Conservation (phyloP, 2,113 vertebrate species). For the Dipodomys ordii region DNA sequence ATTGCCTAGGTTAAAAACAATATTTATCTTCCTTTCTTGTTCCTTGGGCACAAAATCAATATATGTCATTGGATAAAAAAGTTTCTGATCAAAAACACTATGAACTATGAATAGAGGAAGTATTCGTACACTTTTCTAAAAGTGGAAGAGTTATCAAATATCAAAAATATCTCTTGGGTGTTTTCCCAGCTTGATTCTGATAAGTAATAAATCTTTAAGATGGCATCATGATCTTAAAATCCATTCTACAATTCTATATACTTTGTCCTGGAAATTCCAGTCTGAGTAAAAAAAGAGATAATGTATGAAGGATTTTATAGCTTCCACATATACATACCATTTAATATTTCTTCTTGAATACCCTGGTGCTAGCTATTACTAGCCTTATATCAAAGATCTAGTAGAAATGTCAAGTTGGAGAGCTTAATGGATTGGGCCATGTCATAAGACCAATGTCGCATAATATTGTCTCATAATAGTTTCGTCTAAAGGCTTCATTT, state of each 20-base stretch:
- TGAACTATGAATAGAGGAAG: constrained; percentile 25
- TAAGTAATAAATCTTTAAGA: not conserved
- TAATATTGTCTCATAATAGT: too few relatives aligned
- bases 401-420: not conserved
- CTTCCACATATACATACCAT: not conserved
- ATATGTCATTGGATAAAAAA: constrained; percentile 7
- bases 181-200: not conserved
- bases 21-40: constrained; percentile 52
- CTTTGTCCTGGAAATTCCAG: not conserved
- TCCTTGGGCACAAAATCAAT: constrained; percentile 41
- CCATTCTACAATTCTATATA: not conserved
- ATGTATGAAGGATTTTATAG: not conserved
- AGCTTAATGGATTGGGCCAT: not conserved
- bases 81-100: constrained; percentile 30
- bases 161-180: not conserved
- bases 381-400: not conserved
- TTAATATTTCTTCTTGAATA: not conserved
- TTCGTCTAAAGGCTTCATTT: not conserved
- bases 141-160: constrained; percentile 25
- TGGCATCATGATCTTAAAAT: not conserved
- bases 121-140: constrained; percentile 43
- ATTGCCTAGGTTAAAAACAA: not conserved
- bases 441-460: not conserved
- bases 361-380: not conserved
- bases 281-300: not conserved